phyloP scores from a whole-genome alignment of 1,140 invertebrate species.

The Acromyrmex charruanus region DNA sequence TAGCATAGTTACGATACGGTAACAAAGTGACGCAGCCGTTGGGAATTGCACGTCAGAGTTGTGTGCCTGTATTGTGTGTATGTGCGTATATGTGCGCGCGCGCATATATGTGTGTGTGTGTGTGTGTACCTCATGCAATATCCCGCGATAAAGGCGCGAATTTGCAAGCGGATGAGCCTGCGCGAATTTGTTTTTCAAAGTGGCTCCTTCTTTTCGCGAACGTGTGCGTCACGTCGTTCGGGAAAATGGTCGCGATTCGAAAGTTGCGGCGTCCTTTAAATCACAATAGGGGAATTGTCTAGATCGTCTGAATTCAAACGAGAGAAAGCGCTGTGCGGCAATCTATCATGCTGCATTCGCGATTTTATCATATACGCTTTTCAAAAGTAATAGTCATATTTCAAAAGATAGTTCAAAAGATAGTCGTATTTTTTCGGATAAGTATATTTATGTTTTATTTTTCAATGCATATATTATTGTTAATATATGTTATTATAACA shows the following conservation, averaged over 20 bases:
- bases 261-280: constrained; percentile 41
- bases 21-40: constrained; percentile 54
- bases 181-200: constrained; percentile 58
- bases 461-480: neutral
- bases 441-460: neutral
- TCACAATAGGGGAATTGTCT: constrained; percentile 51
- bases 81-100: neutral
- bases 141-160: constrained; percentile 47
- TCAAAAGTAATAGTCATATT: neutral
- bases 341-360: neutral
- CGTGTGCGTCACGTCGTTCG: neutral
- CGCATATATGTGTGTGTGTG: neutral
- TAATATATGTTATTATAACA: no score
- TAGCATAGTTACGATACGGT: constrained; percentile 57
- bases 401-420: neutral
- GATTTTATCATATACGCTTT: neutral
- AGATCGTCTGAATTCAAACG: constrained; percentile 25
- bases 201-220: constrained; percentile 32
- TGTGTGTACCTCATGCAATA: constrained; percentile 28
- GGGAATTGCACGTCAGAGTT: neutral
- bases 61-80: neutral
- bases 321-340: neutral
- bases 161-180: constrained; percentile 47
- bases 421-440: neutral
- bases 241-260: constrained; percentile 33